Percentiles rank a stretch among this genome's conserved stretches.
phyloP scores from a whole-genome alignment of 2,888 invertebrate species.

The Glaucopsyche alexis region DNA sequence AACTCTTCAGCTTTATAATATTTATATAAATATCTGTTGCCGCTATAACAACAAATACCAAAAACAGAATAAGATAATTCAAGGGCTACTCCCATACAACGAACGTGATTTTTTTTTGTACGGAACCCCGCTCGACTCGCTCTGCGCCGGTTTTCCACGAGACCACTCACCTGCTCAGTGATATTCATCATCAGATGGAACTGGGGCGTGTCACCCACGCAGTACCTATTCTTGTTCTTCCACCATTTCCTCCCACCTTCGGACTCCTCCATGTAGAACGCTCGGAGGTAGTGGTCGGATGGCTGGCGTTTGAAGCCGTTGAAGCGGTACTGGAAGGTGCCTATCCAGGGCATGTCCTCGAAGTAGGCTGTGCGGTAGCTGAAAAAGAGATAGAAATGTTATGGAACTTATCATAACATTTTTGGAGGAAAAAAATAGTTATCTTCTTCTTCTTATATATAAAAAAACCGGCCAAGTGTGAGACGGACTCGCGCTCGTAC shows the following conservation, averaged over 20 bases:
- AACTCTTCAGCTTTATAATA: too few species aligned
- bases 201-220: conserved; percentile 83
- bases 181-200: conserved; percentile 83
- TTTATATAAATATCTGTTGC: too few species aligned
- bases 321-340: conserved; percentile 92
- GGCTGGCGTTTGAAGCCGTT: conserved; percentile 90
- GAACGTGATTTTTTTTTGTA: too few species aligned
- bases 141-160: neutral
- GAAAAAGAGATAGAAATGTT: neutral
- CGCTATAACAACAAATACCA: too few species aligned
- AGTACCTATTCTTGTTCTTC: conserved; percentile 39
- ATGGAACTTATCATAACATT: too few species aligned
- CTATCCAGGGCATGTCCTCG: conserved; percentile 89
- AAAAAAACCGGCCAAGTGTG: too few species aligned
- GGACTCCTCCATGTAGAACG: conserved; percentile 44
- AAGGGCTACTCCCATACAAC: too few species aligned
- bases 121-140: too few species aligned
- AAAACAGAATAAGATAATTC: too few species aligned
- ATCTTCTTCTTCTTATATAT: too few species aligned
- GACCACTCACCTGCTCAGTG: conserved; percentile 76
- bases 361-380: conserved; percentile 86
- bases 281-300: conserved; percentile 92
- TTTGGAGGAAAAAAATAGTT: too few species aligned
- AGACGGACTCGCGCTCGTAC: too few species aligned
- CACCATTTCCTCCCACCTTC: conserved; percentile 47